phyloP scores from a whole-genome alignment of 2,113 vertebrate genomes.

The Seriola dumerili region DNA sequence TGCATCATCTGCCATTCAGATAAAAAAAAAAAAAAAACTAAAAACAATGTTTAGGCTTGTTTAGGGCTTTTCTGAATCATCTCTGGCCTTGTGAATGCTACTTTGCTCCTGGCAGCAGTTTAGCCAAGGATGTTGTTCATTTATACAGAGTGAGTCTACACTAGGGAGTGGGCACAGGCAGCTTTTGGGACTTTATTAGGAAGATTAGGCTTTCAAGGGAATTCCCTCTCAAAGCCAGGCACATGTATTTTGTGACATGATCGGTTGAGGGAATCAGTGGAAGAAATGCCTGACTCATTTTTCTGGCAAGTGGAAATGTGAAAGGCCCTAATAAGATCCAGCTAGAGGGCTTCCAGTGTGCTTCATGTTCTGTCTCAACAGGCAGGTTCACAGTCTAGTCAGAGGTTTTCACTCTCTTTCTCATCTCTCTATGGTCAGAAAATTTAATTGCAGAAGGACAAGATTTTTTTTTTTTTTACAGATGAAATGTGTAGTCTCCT shows the following conservation, averaged over 20 bases:
- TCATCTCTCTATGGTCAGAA: constrained; percentile 35
- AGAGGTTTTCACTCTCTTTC: constrained; percentile 16
- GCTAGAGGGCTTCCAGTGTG: constrained; percentile 28
- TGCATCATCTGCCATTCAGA: constrained; percentile 35
- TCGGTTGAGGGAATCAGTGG: constrained; percentile 48
- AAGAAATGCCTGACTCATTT: constrained; percentile 49
- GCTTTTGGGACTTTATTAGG: constrained; percentile 69
- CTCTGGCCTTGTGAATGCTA: neutral
- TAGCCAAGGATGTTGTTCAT: constrained; percentile 36
- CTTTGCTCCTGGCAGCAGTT: neutral
- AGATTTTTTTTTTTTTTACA: no score
- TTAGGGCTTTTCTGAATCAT: constrained; percentile 22
- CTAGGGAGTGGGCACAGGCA: constrained; percentile 61
- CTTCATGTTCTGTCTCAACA: constrained; percentile 6
- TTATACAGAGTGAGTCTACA: constrained; percentile 43
- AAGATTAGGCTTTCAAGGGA: constrained; percentile 61
- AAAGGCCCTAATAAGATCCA: constrained; percentile 54
- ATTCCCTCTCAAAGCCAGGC: constrained; percentile 30
- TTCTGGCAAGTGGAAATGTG: constrained; percentile 40
- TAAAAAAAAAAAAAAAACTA: constrained; percentile 15
- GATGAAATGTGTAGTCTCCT: constrained; percentile 24
- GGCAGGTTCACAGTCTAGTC: constrained; percentile 11
- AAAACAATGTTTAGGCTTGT: constrained; percentile 32
- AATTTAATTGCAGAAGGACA: constrained; percentile 29
- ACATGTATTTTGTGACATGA: constrained; percentile 55